Evolutionary conservation across 2,113 vertebrate species (phyloP), one percentile per base, ranked within the genome.

Genomic region (Candoia aspera): DNA sequence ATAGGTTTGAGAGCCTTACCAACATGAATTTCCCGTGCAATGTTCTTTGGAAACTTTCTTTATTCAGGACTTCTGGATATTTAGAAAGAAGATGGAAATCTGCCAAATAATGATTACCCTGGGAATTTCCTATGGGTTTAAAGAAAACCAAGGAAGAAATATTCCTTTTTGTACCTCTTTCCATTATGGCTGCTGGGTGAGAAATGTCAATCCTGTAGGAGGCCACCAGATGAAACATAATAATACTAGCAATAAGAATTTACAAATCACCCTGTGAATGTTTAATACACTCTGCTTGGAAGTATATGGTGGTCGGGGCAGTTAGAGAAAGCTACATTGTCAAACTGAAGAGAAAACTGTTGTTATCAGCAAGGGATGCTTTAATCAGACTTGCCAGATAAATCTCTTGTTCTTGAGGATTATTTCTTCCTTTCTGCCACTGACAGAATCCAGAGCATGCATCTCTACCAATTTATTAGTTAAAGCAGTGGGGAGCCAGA

Each of bases 391-490:
- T 96, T 95, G 94, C 96, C 92, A 96, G 96, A 96, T 96, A 97
- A 96, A 95, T 97, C 95, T 95, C 95, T 94, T 95, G 93, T 94
- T 96, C 87, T 91, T 94, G 86, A 94, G 94, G 96, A 96, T 96
- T 96, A 96, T 93, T 97, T 97, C 21, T 93, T 96, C 91, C 94
- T 94, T 96, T 96, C 95, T 94, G 94, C 92, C 87, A 93, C 94
- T 97, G 95, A 97, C 90, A 96, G 95, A 96, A 95, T 94, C 92
- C 96, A 97, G 96, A 95, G 95, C 96, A 93, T 91, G 90, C 54
- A 91, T 93, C 93, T 60, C 0, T 93, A 85, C 94, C 94, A 86
- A 92, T 97, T 96, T 96, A 86, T 79, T 13, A 86, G 64, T 93
- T 46, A 89, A 95, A 90, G 90, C 60, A 26, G 8, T 4, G 94